A percentile compares a stretch with the other conserved stretches of the same genome.
phyloP scores from a whole-genome alignment of 2,113 vertebrate species.

The Petromus typicus region DNA sequence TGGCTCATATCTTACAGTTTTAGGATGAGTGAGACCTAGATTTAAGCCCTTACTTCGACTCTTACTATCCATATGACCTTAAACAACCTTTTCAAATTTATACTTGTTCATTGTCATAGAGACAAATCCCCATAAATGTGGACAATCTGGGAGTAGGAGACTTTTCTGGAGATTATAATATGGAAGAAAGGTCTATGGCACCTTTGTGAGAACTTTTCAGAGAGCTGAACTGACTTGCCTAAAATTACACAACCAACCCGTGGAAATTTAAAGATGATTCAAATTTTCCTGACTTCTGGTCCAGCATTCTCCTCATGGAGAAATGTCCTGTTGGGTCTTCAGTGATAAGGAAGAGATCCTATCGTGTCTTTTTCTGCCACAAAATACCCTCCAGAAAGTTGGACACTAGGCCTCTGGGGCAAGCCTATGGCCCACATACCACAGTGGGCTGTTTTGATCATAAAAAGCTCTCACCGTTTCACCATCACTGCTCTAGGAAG shows the following conservation, averaged over 20 bases:
- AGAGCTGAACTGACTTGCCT: neutral
- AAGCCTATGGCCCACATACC: neutral
- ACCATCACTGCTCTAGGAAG: neutral
- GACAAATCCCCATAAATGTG: neutral
- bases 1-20: neutral
- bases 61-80: neutral
- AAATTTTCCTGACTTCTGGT: neutral
- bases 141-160: neutral
- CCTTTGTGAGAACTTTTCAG: neutral
- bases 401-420: neutral
- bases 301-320: neutral
- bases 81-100: neutral
- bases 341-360: neutral
- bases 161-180: neutral
- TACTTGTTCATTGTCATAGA: neutral
- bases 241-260: neutral
- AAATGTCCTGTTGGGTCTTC: neutral
- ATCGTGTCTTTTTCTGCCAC: neutral
- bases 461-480: neutral
- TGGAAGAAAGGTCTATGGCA: neutral
- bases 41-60: neutral
- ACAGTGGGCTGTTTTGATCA: neutral
- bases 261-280: neutral
- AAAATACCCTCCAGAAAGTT: conserved; percentile 31
- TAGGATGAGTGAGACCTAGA: neutral